phyloP scores from a whole-genome alignment of 2,888 invertebrate species.

The Tinea trinotella region DNA sequence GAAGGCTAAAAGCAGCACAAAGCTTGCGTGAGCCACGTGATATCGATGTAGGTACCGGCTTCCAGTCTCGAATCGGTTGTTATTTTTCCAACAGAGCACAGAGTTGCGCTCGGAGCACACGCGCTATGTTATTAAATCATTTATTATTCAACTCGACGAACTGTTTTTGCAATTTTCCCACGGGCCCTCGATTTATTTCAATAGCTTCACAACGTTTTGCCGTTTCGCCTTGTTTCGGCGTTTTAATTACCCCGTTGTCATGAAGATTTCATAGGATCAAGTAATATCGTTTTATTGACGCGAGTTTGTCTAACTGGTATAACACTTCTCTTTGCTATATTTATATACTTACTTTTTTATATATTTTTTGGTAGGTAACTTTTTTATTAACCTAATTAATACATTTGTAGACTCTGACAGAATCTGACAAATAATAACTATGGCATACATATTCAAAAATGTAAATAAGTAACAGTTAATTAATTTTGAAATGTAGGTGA shows the following conservation, averaged over 20 bases:
- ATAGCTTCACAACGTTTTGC: conserved; percentile 8
- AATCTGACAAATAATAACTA: no score
- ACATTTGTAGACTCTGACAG: no score
- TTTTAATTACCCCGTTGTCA: conserved; percentile 10
- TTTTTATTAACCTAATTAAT: no score
- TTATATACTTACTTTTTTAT: no score
- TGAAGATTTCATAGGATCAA: neutral
- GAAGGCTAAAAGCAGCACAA: conserved; percentile 9
- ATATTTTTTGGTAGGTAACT: no score
- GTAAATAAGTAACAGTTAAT: no score
- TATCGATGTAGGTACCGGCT: conserved; percentile 34
- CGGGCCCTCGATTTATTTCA: conserved; percentile 32
- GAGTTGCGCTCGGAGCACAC: conserved; percentile 55
- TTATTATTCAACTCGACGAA: conserved; percentile 69
- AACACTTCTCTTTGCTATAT: no score
- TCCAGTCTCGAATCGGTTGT: conserved; percentile 55
- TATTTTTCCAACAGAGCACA: conserved; percentile 60
- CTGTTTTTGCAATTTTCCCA: conserved; percentile 67
- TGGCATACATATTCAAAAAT: no score
- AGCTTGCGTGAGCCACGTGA: conserved; percentile 13
- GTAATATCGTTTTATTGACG: neutral
- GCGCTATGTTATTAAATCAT: conserved; percentile 70
- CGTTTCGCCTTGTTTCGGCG: conserved; percentile 4
- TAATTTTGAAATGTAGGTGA: no score
- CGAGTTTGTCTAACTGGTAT: no score